A percentile compares a stretch with the other conserved stretches of the same genome.
Evolutionary conservation across 2,888 invertebrate genomes (phyloP).

Genomic region (Ophion obscuratus): DNA sequence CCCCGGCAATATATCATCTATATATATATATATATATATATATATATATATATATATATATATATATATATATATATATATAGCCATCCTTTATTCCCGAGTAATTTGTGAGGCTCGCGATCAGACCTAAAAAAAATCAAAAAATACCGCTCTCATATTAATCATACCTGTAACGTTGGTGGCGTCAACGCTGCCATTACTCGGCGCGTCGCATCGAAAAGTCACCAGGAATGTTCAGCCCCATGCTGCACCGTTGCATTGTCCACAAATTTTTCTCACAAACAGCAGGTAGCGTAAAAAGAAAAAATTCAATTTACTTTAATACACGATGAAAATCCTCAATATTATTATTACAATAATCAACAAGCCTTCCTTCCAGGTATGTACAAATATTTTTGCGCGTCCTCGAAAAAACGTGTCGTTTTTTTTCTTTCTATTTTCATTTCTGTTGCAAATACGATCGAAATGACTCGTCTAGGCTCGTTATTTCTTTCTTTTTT

Average conservation of each 20-base stretch:
- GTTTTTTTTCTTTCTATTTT: no score
- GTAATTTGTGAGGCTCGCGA: conserved; percentile 78
- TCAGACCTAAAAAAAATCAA: conserved; percentile 79
- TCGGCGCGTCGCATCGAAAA: not conserved
- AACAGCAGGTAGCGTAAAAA: no score
- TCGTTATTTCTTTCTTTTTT: conserved; percentile 86
- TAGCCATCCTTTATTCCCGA: conserved; percentile 79
- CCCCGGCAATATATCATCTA: conserved; percentile 14
- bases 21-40: conserved; percentile 17
- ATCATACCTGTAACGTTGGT: conserved; percentile 74
- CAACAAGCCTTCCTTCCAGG: no score
- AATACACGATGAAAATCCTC: no score
- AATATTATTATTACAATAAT: no score
- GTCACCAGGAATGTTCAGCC: not conserved
- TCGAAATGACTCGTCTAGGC: not conserved
- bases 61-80: conserved; percentile 22
- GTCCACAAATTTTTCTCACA: no score
- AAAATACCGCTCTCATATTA: conserved; percentile 82
- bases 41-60: conserved; percentile 15
- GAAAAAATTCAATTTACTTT: no score
- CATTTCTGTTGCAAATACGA: not conserved
- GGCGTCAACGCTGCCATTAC: conserved; percentile 46
- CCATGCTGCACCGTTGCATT: not conserved
- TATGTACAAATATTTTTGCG: no score
- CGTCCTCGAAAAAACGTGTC: no score